These are phyloP conservation scores for Drosophila kambysellisi DNA, from an alignment of 2,888 invertebrate species.

Conservation along the genomic window DNA sequence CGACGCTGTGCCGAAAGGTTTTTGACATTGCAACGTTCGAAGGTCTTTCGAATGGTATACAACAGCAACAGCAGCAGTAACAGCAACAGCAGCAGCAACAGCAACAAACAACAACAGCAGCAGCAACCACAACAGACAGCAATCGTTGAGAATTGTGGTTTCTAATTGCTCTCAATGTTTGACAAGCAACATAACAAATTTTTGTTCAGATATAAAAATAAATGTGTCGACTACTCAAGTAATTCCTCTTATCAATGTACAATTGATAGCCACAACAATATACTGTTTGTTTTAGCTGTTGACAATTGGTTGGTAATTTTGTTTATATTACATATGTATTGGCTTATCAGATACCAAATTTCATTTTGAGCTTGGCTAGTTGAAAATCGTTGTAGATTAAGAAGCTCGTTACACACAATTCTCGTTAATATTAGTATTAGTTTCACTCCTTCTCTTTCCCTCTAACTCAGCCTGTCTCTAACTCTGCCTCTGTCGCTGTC, in stretches of 20 bases:
- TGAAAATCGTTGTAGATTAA: background rate
- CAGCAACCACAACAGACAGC: background rate
- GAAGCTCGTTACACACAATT: conserved; percentile 18
- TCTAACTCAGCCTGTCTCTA: background rate
- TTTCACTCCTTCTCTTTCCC: background rate
- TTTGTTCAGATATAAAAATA: background rate
- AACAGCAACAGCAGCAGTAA: conserved; percentile 10
- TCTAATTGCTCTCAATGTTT: background rate
- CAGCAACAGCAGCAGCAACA: conserved; percentile 1
- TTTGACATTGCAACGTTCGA: conserved; percentile 64
- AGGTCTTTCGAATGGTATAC: conserved; percentile 57
- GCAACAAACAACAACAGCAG: conserved; percentile 16
- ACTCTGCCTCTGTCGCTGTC: background rate
- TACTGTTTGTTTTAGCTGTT: background rate
- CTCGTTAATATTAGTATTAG: conserved; percentile 15
- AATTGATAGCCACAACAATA: background rate
- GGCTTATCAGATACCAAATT: background rate
- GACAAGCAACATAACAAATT: background rate
- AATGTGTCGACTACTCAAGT: background rate
- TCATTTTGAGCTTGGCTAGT: background rate
- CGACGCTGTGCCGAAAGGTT: conserved; percentile 58
- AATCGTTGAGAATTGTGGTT: background rate
- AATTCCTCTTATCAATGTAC: background rate
- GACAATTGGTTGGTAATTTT: background rate
- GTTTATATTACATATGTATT: background rate